Percentiles rank a stretch among this genome's conserved stretches.
These are phyloP conservation scores for Drosophila basisetae DNA, from an alignment of 2,888 invertebrate species.

Conservation along the genomic window DNA sequence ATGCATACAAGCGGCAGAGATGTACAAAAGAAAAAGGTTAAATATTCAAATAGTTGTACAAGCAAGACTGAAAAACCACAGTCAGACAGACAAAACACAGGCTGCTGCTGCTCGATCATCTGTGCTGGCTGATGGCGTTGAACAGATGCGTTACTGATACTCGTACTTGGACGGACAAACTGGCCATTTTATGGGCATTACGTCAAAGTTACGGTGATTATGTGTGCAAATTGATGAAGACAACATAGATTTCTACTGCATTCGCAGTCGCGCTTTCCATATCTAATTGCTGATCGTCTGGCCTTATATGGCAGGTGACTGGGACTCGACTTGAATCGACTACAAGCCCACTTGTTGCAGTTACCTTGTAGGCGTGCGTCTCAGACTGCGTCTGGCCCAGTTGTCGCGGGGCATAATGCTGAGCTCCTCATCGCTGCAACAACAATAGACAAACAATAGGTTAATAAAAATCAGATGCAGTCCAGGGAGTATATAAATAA, in stretches of 20 bases:
- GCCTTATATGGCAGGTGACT: constrained; percentile 39
- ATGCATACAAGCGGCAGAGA: constrained; percentile 27
- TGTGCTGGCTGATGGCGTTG: constrained; percentile 18
- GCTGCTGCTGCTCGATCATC: constrained; percentile 5
- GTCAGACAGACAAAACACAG: constrained; percentile 23
- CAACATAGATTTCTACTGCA: constrained; percentile 38
- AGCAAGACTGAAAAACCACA: constrained; percentile 9
- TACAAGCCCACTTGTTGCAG: constrained; percentile 13
- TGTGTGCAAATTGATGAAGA: constrained; percentile 41
- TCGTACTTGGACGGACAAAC: constrained; percentile 26
- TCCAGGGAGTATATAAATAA: constrained; percentile 26
- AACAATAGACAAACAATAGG: constrained; percentile 48
- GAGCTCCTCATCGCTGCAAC: constrained; percentile 87
- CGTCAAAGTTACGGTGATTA: constrained; percentile 51
- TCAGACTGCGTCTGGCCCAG: constrained; percentile 93
- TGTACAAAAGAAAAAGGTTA: constrained; percentile 69
- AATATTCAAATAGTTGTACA: constrained; percentile 66
- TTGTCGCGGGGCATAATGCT: constrained; percentile 90
- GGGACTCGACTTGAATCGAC: constrained; percentile 14
- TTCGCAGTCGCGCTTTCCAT: constrained; percentile 42
- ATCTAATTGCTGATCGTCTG: constrained; percentile 43
- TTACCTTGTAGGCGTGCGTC: constrained; percentile 93
- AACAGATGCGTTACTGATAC: constrained; percentile 41
- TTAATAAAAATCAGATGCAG: constrained; percentile 36
- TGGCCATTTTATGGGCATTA: constrained; percentile 59